Conservation (phyloP, 2,113 vertebrate species). For the Caloenas nicobarica region DNA sequence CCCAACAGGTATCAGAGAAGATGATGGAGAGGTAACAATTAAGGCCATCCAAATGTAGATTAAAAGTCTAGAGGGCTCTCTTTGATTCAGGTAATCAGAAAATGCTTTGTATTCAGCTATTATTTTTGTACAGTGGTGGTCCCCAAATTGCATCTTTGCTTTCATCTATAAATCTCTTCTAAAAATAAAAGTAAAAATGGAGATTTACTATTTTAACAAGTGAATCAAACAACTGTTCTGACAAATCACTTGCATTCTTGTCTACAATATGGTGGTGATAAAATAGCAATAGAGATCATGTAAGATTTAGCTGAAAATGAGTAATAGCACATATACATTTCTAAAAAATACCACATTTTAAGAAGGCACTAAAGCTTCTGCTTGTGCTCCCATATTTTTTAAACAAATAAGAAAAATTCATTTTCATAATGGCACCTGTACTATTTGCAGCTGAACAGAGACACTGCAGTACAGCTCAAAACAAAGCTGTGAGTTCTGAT, state of each 20-base stretch:
- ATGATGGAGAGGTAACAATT: constrained; percentile 67
- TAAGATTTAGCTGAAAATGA: constrained; percentile 35
- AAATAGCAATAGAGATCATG: constrained; percentile 49
- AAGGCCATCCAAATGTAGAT: constrained; percentile 67
- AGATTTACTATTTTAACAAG: constrained; percentile 30
- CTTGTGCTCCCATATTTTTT: constrained; percentile 76
- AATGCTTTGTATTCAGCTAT: constrained; percentile 49
- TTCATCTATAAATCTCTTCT: constrained; percentile 34
- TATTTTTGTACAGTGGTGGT: constrained; percentile 65
- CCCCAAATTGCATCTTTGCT: constrained; percentile 60
- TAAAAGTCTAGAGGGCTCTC: constrained; percentile 28
- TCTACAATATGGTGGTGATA: constrained; percentile 33
- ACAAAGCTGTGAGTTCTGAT: constrained; percentile 56
- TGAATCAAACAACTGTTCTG: constrained; percentile 35
- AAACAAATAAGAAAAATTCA: constrained; percentile 30
- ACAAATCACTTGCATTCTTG: constrained; percentile 44
- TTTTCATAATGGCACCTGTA: constrained; percentile 68
- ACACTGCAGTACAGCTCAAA: constrained; percentile 64
- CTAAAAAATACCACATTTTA: constrained; percentile 73
- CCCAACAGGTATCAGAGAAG: constrained; percentile 18
- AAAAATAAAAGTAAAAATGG: constrained; percentile 21
- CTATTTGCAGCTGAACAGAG: constrained; percentile 69
- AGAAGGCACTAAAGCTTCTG: constrained; percentile 83
- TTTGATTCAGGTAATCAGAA: constrained; percentile 54
- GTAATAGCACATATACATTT: constrained; percentile 63